Evolutionary conservation across 2,113 vertebrate species (phyloP).

Genomic region (Pedetes capensis): DNA sequence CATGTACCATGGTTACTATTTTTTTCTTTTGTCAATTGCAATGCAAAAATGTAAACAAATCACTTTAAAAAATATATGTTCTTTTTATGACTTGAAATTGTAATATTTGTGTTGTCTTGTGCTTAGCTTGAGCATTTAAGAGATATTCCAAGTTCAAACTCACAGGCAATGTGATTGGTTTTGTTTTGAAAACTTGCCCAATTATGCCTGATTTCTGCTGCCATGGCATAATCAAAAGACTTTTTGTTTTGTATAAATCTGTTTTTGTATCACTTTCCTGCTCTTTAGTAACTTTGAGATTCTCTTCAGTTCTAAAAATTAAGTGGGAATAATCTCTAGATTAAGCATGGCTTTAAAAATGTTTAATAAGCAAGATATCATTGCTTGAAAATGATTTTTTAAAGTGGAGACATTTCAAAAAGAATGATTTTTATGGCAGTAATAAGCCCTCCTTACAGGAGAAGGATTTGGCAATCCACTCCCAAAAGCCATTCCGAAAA

Average conservation of each 20-base stretch:
- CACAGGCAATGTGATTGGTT: not conserved
- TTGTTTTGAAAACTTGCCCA: not conserved
- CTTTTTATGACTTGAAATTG: not conserved
- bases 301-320: conserved; percentile 34
- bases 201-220: not conserved
- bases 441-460: not conserved
- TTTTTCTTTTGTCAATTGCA: not conserved
- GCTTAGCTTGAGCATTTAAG: not conserved
- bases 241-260: not conserved
- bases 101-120: not conserved
- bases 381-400: conserved; percentile 1
- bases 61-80: not conserved
- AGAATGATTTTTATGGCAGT: not conserved
- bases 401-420: not conserved
- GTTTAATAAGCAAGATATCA: not conserved
- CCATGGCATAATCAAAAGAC: not conserved
- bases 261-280: not conserved
- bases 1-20: not conserved
- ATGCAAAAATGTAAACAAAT: not conserved
- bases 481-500: too few species aligned
- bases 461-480: too few species aligned
- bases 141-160: not conserved
- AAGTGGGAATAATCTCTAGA: not conserved
- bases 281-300: conserved; percentile 14
- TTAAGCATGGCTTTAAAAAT: not conserved